These are phyloP conservation scores for Merluccius polli DNA, from an alignment of 2,797 vertebrate genomes.

Conservation along the genomic window DNA sequence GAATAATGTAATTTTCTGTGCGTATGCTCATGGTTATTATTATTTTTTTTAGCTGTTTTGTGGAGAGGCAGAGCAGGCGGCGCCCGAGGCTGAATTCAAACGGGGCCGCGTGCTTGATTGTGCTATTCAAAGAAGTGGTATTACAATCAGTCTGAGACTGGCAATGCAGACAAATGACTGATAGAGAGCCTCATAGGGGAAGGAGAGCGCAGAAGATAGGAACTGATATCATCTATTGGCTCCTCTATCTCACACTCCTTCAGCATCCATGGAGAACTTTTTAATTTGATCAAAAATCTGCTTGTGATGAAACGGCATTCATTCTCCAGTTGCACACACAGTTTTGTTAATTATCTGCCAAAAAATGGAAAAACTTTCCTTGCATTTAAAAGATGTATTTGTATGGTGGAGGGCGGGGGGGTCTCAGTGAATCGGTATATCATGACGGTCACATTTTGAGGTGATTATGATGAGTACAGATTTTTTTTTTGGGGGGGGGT, in stretches of 20 bases:
- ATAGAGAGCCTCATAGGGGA: slow-evolving; percentile 49
- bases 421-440: neutral
- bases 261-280: slow-evolving; percentile 58
- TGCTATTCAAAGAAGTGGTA: slow-evolving; percentile 61
- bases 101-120: slow-evolving; percentile 56
- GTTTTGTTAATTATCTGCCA: neutral
- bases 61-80: slow-evolving; percentile 32
- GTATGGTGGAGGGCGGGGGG: neutral
- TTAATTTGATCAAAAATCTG: slow-evolving; percentile 55
- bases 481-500: neutral
- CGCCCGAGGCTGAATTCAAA: slow-evolving; percentile 52
- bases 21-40: slow-evolving; percentile 37
- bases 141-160: slow-evolving; percentile 61
- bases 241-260: slow-evolving; percentile 37
- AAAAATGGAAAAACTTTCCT: neutral
- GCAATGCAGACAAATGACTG: slow-evolving; percentile 61
- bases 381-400: neutral
- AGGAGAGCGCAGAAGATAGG: slow-evolving; percentile 44
- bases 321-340: neutral
- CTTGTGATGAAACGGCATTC: neutral
- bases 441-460: neutral
- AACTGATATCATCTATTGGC: neutral
- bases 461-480: no score
- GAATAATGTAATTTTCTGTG: slow-evolving; percentile 36
- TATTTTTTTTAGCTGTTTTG: slow-evolving; percentile 29